Conservation (phyloP, 2,113 vertebrate genomes). For the Psilopsiagon aurifrons region DNA sequence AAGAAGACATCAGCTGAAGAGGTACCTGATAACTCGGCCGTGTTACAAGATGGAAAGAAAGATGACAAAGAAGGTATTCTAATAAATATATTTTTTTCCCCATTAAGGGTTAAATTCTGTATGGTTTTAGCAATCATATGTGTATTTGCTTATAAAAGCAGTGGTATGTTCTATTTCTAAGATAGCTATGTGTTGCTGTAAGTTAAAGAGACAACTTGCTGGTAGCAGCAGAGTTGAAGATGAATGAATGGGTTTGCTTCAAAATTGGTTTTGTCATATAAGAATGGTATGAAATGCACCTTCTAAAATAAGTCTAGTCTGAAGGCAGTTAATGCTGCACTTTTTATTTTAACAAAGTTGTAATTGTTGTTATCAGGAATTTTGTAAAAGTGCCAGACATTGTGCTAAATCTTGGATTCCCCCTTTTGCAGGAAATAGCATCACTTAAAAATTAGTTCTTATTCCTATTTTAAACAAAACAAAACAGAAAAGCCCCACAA, state of each 20-base stretch:
- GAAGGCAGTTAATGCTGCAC: not conserved
- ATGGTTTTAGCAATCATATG: not conserved
- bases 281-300: not conserved
- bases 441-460: not conserved
- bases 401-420: not conserved
- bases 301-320: not conserved
- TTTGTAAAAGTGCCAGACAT: not conserved
- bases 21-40: conserved; percentile 62
- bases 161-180: not conserved
- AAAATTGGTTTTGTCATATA: not conserved
- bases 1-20: conserved; percentile 75
- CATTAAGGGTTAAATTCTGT: not conserved
- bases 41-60: conserved; percentile 64
- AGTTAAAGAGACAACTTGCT: not conserved
- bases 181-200: not conserved
- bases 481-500: too few species aligned
- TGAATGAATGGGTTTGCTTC: not conserved
- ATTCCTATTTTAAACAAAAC: not conserved
- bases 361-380: not conserved
- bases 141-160: not conserved
- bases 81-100: not conserved
- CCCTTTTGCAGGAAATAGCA: not conserved
- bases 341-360: not conserved
- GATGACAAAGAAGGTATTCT: conserved; percentile 79
- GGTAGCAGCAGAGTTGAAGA: not conserved